Percentiles rank a stretch among this genome's conserved stretches.
Evolutionary conservation across 2,888 invertebrate species (phyloP).

Genomic region (Eutolmus rufibarbis): DNA sequence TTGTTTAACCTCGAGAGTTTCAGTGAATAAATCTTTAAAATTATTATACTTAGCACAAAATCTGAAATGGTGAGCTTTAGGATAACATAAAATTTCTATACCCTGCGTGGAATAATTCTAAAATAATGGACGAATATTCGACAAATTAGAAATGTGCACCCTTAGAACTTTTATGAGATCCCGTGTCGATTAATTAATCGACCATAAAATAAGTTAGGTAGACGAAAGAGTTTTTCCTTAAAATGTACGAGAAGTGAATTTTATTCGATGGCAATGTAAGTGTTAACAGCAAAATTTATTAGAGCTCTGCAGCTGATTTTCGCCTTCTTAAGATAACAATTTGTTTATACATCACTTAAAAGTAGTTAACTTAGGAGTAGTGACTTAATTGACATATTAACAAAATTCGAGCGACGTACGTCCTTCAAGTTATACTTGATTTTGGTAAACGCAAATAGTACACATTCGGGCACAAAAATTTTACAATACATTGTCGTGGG

Average conservation of each 20-base stretch:
- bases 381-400: constrained; percentile 35
- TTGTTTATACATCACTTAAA: constrained; percentile 26
- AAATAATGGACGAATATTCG: too few species aligned
- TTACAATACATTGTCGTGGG: neutral
- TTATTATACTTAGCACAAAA: too few species aligned
- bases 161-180: too few species aligned
- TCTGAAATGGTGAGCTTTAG: too few species aligned
- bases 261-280: neutral
- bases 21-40: too few species aligned
- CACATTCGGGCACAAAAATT: neutral
- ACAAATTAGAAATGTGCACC: too few species aligned
- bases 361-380: constrained; percentile 32
- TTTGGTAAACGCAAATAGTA: constrained; percentile 1
- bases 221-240: neutral
- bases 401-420: constrained; percentile 22
- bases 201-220: neutral
- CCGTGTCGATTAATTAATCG: neutral
- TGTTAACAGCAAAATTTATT: constrained; percentile 33
- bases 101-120: too few species aligned
- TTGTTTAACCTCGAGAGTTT: too few species aligned
- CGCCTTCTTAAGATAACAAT: constrained; percentile 18
- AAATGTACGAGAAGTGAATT: neutral
- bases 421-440: constrained; percentile 6
- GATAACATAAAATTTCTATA: too few species aligned
- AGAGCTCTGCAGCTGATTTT: constrained; percentile 1